A percentile compares a stretch with the other conserved stretches of the same genome.
Conservation (phyloP, 2,113 vertebrate genomes). For the Hucho hucho region DNA sequence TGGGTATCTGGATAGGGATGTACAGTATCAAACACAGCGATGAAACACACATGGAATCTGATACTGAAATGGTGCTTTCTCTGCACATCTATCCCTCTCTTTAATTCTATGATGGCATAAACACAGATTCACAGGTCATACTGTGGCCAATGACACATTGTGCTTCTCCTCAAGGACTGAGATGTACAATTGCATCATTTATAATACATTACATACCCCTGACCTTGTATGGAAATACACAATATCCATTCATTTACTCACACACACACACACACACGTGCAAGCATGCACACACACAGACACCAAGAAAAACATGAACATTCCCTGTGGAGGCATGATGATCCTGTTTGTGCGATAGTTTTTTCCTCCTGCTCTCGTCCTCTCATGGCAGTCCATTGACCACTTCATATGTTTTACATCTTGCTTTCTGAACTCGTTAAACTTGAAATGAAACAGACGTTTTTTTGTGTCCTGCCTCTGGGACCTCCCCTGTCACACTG, state of each 20-base stretch:
- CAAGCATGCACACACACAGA: not conserved
- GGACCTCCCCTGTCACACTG: not conserved
- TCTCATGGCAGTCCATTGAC: constrained; percentile 20
- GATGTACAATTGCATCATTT: no score
- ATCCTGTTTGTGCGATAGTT: constrained; percentile 35
- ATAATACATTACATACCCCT: not conserved
- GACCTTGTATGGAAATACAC: not conserved
- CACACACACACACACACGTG: not conserved
- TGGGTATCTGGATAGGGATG: not conserved
- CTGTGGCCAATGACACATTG: no score
- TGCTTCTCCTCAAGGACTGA: no score
- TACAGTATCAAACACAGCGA: not conserved
- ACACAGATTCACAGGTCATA: no score
- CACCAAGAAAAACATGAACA: constrained; percentile 2
- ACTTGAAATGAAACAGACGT: not conserved
- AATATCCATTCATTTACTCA: not conserved
- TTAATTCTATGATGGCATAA: no score
- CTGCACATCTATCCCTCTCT: no score
- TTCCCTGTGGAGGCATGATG: constrained; percentile 41
- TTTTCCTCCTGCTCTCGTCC: constrained; percentile 13
- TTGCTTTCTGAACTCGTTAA: not conserved
- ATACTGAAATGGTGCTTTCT: not conserved
- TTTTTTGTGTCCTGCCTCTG: constrained; percentile 6
- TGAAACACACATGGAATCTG: not conserved
- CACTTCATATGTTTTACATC: constrained; percentile 25